These are phyloP conservation scores for Pitta sordida DNA, from an alignment of 2,113 vertebrate genomes.

Conservation along the genomic window DNA sequence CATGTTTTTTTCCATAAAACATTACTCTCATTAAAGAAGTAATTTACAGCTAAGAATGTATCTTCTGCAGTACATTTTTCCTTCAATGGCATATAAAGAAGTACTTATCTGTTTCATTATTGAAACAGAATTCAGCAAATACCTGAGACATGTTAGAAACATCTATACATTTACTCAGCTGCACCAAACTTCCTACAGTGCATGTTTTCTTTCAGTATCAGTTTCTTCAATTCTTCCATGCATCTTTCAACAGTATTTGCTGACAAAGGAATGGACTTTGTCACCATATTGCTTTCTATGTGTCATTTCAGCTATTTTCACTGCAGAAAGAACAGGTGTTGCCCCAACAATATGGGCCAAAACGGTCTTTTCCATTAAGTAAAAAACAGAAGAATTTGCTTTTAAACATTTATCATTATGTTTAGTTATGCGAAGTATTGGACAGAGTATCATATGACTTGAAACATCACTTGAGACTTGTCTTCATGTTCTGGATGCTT, in stretches of 20 bases:
- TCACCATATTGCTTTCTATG: neutral
- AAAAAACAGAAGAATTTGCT: neutral
- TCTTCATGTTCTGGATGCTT: neutral
- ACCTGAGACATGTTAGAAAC: neutral
- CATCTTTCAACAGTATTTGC: neutral
- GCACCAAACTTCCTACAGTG: neutral
- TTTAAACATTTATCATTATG: neutral
- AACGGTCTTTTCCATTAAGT: neutral
- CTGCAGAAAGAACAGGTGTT: neutral
- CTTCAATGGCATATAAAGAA: neutral
- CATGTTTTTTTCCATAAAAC: neutral
- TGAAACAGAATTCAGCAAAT: neutral
- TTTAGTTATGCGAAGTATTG: neutral
- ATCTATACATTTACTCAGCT: neutral
- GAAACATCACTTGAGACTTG: neutral
- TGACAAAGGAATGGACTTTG: neutral
- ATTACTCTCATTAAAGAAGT: neutral
- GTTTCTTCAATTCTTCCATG: neutral
- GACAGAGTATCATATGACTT: neutral
- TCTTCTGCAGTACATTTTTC: neutral
- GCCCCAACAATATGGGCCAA: fast-evolving
- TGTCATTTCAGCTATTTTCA: neutral
- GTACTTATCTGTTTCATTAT: neutral
- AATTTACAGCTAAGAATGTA: neutral
- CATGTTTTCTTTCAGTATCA: neutral